A percentile compares a stretch with the other conserved stretches of the same genome.
Conservation (phyloP, 1,140 invertebrate genomes). For the Lanistes nyassanus region DNA sequence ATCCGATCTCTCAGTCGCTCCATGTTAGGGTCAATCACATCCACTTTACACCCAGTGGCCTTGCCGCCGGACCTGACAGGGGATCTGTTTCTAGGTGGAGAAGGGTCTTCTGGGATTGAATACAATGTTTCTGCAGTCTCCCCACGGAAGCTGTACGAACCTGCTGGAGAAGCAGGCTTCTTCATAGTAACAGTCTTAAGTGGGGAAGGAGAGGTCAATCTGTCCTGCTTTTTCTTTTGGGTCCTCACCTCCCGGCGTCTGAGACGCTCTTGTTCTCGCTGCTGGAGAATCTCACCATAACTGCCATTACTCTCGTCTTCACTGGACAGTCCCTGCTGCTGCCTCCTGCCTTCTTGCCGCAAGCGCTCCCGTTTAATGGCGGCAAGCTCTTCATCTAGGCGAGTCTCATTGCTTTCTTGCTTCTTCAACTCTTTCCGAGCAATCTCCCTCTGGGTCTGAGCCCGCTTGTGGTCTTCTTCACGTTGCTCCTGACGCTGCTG, state of each 20-base stretch:
- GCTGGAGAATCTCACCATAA: slow-evolving; percentile 27
- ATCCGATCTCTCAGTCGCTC: slow-evolving; percentile 54
- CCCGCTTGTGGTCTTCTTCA: slow-evolving; percentile 23
- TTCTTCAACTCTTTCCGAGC: slow-evolving; percentile 18
- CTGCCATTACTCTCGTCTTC: slow-evolving; percentile 51
- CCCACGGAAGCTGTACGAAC: not conserved
- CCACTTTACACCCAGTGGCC: slow-evolving; percentile 32
- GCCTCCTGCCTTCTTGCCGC: slow-evolving; percentile 13
- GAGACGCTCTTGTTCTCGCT: slow-evolving; percentile 28
- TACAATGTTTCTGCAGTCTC: slow-evolving; percentile 33
- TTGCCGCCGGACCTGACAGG: slow-evolving; percentile 20
- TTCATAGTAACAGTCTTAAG: not conserved
- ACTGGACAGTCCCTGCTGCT: slow-evolving; percentile 26
- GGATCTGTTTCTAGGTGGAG: slow-evolving; percentile 28
- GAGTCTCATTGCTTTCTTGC: not conserved
- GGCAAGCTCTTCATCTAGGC: slow-evolving; percentile 6
- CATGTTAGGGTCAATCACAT: slow-evolving; percentile 65
- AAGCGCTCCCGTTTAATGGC: slow-evolving; percentile 24
- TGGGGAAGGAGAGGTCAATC: slow-evolving; percentile 10
- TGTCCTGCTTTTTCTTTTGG: slow-evolving; percentile 29
- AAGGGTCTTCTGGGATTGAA: slow-evolving; percentile 46
- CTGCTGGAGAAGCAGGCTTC: not conserved
- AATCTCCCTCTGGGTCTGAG: not conserved
- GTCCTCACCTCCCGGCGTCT: slow-evolving; percentile 23
- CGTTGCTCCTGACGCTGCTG: slow-evolving; percentile 25